A percentile compares a stretch with the other conserved stretches of the same genome.
These are phyloP conservation scores for Aepyceros melampus DNA, from an alignment of 2,113 vertebrate genomes.

Conservation along the genomic window DNA sequence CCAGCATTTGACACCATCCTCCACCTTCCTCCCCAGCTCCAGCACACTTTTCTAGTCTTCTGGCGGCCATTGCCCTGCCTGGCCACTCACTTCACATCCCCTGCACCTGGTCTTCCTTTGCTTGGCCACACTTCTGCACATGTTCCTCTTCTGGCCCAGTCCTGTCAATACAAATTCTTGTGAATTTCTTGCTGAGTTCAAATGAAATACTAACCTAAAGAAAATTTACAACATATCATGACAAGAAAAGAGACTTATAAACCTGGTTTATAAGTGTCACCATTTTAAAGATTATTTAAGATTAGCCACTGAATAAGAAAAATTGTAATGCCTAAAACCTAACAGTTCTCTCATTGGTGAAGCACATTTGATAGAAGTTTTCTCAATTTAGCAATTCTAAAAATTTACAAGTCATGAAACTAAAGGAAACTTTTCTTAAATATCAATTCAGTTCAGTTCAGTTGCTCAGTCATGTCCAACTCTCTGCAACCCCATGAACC, in stretches of 20 bases:
- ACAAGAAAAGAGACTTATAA: not conserved
- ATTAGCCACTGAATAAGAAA: not conserved
- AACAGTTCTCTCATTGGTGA: not conserved
- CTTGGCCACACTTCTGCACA: not conserved
- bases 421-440: not conserved
- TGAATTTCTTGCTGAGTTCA: not conserved
- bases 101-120: not conserved
- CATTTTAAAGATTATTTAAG: not conserved
- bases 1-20: not conserved
- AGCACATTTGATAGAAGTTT: not conserved
- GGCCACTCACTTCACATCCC: not conserved
- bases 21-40: not conserved
- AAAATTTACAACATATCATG: not conserved
- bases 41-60: not conserved
- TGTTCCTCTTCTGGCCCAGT: not conserved
- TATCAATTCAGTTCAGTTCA: not conserved
- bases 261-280: not conserved
- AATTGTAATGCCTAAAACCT: not conserved
- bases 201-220: not conserved
- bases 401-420: not conserved
- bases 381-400: not conserved
- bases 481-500: too few relatives aligned
- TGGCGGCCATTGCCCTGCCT: accelerated
- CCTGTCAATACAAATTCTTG: not conserved
- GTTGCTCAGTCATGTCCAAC: accelerated